Conservation (phyloP, 2,113 vertebrate genomes). For the Microcebus jonahi region DNA sequence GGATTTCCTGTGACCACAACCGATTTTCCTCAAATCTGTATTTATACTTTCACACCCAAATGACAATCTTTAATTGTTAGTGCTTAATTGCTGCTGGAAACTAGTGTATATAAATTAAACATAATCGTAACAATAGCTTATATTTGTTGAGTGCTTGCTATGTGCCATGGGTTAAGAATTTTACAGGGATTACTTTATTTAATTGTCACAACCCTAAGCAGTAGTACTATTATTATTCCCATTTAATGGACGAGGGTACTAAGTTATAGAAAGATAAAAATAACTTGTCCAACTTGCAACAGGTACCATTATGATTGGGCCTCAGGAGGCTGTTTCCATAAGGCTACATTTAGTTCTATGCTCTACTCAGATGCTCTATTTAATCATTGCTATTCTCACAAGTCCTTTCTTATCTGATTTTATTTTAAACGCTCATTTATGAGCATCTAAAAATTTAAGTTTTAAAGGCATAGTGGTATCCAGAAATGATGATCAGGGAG, state of each 20-base stretch:
- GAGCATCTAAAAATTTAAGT: not conserved
- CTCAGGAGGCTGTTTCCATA: not conserved
- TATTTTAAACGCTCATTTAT: not conserved
- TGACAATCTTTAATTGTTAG: not conserved
- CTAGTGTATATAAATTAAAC: not conserved
- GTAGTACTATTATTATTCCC: not conserved
- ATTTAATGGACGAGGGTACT: constrained; percentile 11
- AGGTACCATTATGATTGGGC: not conserved
- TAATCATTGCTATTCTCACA: not conserved
- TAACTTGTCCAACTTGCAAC: not conserved
- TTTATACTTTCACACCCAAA: not conserved
- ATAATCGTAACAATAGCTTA: not conserved
- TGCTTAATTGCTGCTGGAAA: not conserved
- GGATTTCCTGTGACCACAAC: not conserved
- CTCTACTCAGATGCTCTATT: not conserved
- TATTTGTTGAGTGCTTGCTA: not conserved
- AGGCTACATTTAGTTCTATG: not conserved
- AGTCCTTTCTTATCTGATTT: not conserved
- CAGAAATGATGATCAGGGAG: not conserved
- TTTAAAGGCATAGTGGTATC: not conserved
- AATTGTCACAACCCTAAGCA: not conserved
- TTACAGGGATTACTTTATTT: not conserved
- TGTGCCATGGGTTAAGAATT: not conserved
- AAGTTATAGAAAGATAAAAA: not conserved
- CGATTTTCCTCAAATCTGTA: not conserved